Evolutionary conservation across 2,888 invertebrate genomes (phyloP), one percentile per base, ranked within the genome.

Genomic region (Drosophila mimetica): DNA sequence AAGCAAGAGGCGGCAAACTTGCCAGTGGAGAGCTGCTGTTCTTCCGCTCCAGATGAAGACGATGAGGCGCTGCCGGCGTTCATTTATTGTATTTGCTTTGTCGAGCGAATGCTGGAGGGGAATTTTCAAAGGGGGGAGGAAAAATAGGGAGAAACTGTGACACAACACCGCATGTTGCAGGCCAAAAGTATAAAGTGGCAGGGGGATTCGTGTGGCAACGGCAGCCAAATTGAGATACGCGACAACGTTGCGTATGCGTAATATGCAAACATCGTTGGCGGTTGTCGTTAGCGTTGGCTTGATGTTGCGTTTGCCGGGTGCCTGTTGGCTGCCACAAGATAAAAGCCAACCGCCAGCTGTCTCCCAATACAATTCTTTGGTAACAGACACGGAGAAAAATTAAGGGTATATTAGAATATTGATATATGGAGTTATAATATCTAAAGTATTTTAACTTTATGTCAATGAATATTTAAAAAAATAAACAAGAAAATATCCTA

Each of bases 241-340:
- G 58, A 60, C 83, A 79, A 79, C 83, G 79, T 42, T 74, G 76
- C 80, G 80, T 82, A 82, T 80, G 69, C 83, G 86, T 75, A 71
- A 81, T 86, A 73, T 81, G 64, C 67, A 57, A 76, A 73, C 58
- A 51, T 60, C 53, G 65, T 52, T 76, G 37, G 34, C 57, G 52
- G 44, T 37, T 67, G 42, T 48, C 46, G 47, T 53, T 73, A 65
- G 61, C 54, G 36, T 32, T 50, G 41, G 46, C 30, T 67, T 22
- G 46, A 46, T 25, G 67, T 28, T 20, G 42, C 30, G 14, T 13
- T 44, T 46, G 16, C 28, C 25, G 14, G 14, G 22, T 42, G 42
- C 61, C 47, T 64, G 64, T 22, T 64, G 32, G 22, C 16, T 13
- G 54, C 54, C 67, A 47, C 66, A 67, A 47, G 47, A 66, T 20